Evolutionary conservation across 2,797 vertebrate species (phyloP), one percentile per base, ranked within the genome.

Genomic region (Mareca penelope): DNA sequence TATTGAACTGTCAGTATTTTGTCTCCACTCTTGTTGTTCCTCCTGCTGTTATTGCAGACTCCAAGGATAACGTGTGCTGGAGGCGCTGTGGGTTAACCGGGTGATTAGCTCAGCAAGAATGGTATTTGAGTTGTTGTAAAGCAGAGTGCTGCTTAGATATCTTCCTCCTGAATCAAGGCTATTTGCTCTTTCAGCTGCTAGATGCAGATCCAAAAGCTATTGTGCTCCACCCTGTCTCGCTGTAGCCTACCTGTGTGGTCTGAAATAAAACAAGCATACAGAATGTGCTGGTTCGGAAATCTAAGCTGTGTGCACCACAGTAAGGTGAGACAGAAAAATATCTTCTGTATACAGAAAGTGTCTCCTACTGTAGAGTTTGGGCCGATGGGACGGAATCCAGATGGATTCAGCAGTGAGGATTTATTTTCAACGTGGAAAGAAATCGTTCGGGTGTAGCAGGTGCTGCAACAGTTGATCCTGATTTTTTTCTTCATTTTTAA

Each of bases 141-240:
- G 89, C 2, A 18, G 65, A 91, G 77, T 63, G 63, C 13, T 92
- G 70, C 86, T 81, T 93, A 85, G 77, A 29, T 84, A 22, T 83
- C 88, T 91, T 79, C 40, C 37, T 33, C 46, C 55, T 42, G 88
- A 23, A 12, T 15, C 16, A 26, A 26, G 73, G 69, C 89, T 72
- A 8, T 35, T 86, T 70, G 93, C 88, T 88, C 93, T 91, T 94
- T 72, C 73, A 59, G 85, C 89, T 94, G 80, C 89, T 37, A 2
- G 63, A 48, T 76, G 73, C 70, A 39, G 70, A 88, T 52, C 85
- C 88, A 18, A 84, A 55, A 23, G 23, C 80, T 55, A 0, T 63
- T 72, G 69, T 60, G 81, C 76, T 82, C 67, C 75, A 48, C 46
- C 19, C 29, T 2, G 5, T 6, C 67, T 18, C 12, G 2, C 81